Percentiles rank a stretch among this genome's conserved stretches.
phyloP scores from a whole-genome alignment of 2,888 invertebrate genomes.

The Epicampocera succincta region DNA sequence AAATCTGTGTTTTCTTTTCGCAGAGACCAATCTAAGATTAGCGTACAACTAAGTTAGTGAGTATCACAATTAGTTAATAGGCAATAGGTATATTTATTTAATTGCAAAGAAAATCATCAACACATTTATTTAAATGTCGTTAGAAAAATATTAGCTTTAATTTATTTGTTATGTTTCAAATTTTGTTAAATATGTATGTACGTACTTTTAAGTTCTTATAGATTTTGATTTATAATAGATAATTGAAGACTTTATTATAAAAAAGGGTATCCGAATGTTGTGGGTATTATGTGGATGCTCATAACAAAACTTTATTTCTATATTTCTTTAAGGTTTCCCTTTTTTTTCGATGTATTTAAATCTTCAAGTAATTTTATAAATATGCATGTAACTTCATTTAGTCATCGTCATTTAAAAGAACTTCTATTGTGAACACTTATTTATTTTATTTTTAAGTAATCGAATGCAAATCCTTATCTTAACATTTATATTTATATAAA shows the following conservation, averaged over 20 bases:
- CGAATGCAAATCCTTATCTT: conserved; percentile 1
- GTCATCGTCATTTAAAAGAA: conserved; percentile 9
- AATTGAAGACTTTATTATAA: not conserved
- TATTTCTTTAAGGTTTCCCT: not conserved
- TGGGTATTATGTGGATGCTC: conserved; percentile 15
- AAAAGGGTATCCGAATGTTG: conserved; percentile 7
- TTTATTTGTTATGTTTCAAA: conserved; percentile 59
- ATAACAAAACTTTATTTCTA: conserved; percentile 3
- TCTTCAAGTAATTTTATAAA: not conserved
- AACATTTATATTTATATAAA: conserved; percentile 8
- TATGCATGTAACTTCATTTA: not conserved
- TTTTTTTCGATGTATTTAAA: not conserved
- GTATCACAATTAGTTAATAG: conserved; percentile 44
- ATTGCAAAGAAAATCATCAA: not conserved
- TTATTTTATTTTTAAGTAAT: conserved; percentile 27
- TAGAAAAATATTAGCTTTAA: conserved; percentile 57
- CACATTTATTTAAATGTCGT: conserved; percentile 21
- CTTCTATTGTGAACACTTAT: conserved; percentile 7
- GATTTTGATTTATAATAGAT: conserved; percentile 18
- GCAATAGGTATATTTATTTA: conserved; percentile 3
- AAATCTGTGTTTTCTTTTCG: conserved; percentile 7
- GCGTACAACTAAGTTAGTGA: conserved; percentile 38
- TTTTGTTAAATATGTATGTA: conserved; percentile 47
- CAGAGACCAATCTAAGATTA: conserved; percentile 36
- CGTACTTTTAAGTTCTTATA: conserved; percentile 30